Evolutionary conservation across 2,797 vertebrate genomes (phyloP).

Genomic region (Garrulus glandarius): DNA sequence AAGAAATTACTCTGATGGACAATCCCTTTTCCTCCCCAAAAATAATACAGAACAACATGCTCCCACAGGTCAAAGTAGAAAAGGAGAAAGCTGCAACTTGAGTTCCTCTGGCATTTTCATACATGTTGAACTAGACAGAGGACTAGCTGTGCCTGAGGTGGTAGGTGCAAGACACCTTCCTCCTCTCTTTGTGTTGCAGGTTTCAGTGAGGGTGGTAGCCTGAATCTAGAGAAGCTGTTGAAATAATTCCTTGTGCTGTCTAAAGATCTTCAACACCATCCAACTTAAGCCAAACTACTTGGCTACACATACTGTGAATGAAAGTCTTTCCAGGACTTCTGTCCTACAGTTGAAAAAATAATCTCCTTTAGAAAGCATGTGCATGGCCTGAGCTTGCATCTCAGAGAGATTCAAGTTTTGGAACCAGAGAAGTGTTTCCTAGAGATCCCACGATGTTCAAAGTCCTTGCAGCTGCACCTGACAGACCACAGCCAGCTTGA

Average conservation of each 20-base stretch:
- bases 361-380: conserved; percentile 9
- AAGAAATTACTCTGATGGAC: not conserved
- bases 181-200: not conserved
- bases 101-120: not conserved
- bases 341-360: conserved; percentile 2
- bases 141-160: conserved; percentile 1
- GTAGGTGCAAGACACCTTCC: not conserved
- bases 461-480: conserved; percentile 1
- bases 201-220: conserved; percentile 1
- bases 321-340: conserved; percentile 17
- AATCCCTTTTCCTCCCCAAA: not conserved
- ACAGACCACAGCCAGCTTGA: conserved; percentile 10
- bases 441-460: not conserved
- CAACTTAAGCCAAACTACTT: conserved; percentile 19
- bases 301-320: not conserved
- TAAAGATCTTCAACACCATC: not conserved
- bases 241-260: not conserved
- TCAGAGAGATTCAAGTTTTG: not conserved
- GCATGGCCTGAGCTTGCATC: not conserved
- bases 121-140: not conserved
- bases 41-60: not conserved
- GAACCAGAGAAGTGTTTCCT: conserved; percentile 30
- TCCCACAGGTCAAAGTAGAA: not conserved
- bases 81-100: not conserved
- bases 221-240: not conserved